A percentile compares a stretch with the other conserved stretches of the same genome.
phyloP scores from a whole-genome alignment of 2,888 invertebrate species.

The Orthonevra nobilis region DNA sequence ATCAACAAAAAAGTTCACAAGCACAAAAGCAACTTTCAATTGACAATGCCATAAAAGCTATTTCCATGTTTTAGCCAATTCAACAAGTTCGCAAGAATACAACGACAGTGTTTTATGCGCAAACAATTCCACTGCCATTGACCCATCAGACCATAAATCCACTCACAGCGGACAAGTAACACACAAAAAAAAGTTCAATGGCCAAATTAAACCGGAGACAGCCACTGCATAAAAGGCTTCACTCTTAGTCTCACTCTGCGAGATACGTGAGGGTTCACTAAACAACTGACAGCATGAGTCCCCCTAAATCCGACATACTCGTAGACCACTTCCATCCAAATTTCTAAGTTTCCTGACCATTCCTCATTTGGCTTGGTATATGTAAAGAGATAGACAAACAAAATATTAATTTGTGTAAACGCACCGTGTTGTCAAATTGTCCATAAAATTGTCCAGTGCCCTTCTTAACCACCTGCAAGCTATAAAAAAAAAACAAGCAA shows the following conservation, averaged over 20 bases:
- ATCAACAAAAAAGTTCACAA: too few relatives aligned
- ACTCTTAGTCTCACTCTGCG: not conserved
- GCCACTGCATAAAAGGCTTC: conserved; percentile 17
- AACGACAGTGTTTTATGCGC: too few relatives aligned
- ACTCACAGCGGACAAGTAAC: not conserved
- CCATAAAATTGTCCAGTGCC: conserved; percentile 40
- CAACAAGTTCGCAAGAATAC: too few relatives aligned
- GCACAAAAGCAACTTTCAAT: too few relatives aligned
- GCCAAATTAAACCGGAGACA: conserved; percentile 32
- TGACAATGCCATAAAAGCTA: too few relatives aligned
- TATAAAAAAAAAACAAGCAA: not conserved
- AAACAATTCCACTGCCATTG: conserved; percentile 22
- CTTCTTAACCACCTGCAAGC: not conserved
- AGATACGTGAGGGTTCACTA: conserved; percentile 7
- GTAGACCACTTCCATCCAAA: not conserved
- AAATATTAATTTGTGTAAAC: conserved; percentile 56
- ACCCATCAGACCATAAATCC: conserved; percentile 15
- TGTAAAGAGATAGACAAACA: too few relatives aligned
- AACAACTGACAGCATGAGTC: too few relatives aligned
- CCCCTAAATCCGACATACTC: conserved; percentile 4
- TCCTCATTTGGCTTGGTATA: too few relatives aligned
- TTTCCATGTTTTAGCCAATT: too few relatives aligned
- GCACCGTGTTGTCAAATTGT: conserved; percentile 54
- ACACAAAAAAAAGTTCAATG: conserved; percentile 15
- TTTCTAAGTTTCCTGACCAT: conserved; percentile 22